Conservation (phyloP, 2,888 invertebrate genomes). For the Listrodromus nycthemerus region DNA sequence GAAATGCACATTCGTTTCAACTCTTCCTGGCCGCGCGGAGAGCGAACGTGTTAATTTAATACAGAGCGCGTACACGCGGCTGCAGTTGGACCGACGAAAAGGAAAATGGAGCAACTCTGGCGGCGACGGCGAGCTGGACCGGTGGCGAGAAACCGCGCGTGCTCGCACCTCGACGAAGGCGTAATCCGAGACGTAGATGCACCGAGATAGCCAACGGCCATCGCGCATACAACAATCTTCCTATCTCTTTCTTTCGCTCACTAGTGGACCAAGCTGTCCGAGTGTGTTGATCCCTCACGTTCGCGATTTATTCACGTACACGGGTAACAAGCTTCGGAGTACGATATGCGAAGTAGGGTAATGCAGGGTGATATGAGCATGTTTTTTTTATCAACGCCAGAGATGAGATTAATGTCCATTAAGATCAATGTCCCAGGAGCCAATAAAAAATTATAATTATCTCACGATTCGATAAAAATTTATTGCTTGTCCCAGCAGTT, state of each 20-base stretch:
- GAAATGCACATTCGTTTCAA: slow-evolving; percentile 33
- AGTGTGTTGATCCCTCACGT: slow-evolving; percentile 17
- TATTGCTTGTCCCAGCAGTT: neutral
- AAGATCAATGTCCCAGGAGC: neutral
- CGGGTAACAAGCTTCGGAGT: slow-evolving; percentile 6
- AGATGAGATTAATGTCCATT: neutral
- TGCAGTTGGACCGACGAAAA: slow-evolving; percentile 64
- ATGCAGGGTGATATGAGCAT: neutral
- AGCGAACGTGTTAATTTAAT: slow-evolving; percentile 71
- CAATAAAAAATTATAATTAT: neutral
- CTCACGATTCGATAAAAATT: neutral
- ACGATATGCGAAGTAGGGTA: neutral
- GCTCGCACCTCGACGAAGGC: slow-evolving; percentile 66
- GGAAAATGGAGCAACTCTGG: slow-evolving; percentile 71
- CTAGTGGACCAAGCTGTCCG: slow-evolving; percentile 8
- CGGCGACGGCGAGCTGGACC: neutral
- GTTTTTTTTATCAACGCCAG: neutral
- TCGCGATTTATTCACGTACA: slow-evolving; percentile 31
- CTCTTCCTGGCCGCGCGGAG: slow-evolving; percentile 67
- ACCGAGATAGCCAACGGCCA: slow-evolving; percentile 72
- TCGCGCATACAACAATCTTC: slow-evolving; percentile 33
- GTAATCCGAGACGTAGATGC: slow-evolving; percentile 80
- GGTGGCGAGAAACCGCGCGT: slow-evolving; percentile 64
- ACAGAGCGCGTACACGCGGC: slow-evolving; percentile 38
- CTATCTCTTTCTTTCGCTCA: neutral